phyloP scores from a whole-genome alignment of 2,797 vertebrate genomes.

The Streptopelia turtur region DNA sequence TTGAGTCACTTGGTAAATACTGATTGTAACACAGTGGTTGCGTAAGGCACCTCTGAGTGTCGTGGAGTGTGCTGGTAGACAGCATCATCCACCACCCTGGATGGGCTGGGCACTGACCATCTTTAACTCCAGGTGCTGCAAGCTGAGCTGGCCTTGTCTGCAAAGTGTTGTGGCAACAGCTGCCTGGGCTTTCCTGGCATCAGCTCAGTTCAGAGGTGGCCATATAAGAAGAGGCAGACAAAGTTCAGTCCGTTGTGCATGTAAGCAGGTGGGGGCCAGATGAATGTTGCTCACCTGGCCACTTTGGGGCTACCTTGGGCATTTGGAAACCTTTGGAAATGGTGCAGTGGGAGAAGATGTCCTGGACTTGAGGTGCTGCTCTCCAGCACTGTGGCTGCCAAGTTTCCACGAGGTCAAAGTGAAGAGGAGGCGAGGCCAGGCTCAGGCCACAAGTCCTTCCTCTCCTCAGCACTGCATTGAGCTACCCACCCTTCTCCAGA shows the following conservation, averaged over 20 bases:
- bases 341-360: not conserved
- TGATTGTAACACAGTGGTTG: not conserved
- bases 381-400: not conserved
- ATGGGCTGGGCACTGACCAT: not conserved
- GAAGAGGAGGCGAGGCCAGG: not conserved
- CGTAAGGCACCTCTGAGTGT: not conserved
- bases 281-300: not conserved
- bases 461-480: not conserved
- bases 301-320: not conserved
- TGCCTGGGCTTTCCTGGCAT: not conserved
- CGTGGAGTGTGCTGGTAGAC: not conserved
- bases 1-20: constrained; percentile 2
- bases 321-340: not conserved
- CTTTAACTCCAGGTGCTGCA: not conserved
- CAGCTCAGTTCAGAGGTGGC: not conserved
- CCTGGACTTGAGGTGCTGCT: not conserved
- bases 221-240: not conserved
- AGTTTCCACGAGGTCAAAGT: not conserved
- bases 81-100: not conserved
- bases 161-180: rapidly evolving
- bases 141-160: not conserved
- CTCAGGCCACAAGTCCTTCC: not conserved
- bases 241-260: not conserved
- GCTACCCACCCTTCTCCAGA: not conserved
- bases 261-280: not conserved